A percentile compares a stretch with the other conserved stretches of the same genome.
Evolutionary conservation across 2,888 invertebrate species (phyloP).

Genomic region (Andricus curvator): DNA sequence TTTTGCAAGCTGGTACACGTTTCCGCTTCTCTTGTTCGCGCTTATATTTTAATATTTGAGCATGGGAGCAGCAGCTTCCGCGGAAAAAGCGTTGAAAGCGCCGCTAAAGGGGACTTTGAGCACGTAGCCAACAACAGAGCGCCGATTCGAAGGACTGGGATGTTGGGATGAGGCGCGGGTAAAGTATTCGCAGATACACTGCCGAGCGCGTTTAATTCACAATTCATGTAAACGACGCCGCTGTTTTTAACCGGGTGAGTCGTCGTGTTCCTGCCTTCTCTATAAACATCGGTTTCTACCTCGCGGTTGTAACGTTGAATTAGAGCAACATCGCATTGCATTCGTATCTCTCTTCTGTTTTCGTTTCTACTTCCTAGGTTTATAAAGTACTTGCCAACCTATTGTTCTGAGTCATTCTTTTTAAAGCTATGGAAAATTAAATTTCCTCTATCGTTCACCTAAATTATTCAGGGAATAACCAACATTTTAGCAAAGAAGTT

Average conservation of each 20-base stretch:
- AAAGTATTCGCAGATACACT: slow-evolving; percentile 38
- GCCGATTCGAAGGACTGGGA: slow-evolving; percentile 31
- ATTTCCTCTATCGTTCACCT: no score
- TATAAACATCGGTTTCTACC: slow-evolving; percentile 36
- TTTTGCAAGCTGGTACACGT: slow-evolving; percentile 69
- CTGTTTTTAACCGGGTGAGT: slow-evolving; percentile 40
- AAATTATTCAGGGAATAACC: no score
- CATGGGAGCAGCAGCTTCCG: slow-evolving; percentile 57
- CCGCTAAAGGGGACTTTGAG: slow-evolving; percentile 66
- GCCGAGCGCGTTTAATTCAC: slow-evolving; percentile 55
- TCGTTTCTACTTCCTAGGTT: neutral
- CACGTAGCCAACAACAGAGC: slow-evolving; percentile 46
- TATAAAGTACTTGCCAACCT: neutral
- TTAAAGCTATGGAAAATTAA: neutral
- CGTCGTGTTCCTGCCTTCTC: slow-evolving; percentile 31
- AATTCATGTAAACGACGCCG: slow-evolving; percentile 58
- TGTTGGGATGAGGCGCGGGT: slow-evolving; percentile 20
- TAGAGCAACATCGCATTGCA: slow-evolving; percentile 24
- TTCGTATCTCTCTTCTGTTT: slow-evolving; percentile 14
- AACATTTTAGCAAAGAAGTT: no score
- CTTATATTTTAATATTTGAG: slow-evolving; percentile 71
- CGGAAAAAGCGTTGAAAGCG: slow-evolving; percentile 67
- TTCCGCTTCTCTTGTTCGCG: slow-evolving; percentile 66
- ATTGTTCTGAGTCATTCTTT: neutral
- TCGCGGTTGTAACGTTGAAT: slow-evolving; percentile 31